These are phyloP conservation scores for Orchesellides sinensis DNA, from an alignment of 2,888 invertebrate genomes.

Conservation along the genomic window DNA sequence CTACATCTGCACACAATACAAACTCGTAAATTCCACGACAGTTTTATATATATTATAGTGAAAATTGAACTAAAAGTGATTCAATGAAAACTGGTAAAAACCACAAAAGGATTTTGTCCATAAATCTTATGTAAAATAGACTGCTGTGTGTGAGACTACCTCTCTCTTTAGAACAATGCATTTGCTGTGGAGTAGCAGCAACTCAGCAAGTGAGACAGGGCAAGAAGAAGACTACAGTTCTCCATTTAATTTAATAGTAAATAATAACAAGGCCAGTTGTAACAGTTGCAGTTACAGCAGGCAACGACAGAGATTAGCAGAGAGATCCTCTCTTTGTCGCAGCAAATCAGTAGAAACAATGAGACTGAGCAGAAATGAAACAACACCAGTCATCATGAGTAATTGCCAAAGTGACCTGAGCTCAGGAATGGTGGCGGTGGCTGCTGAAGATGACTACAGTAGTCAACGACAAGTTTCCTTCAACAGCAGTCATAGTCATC, in stretches of 20 bases:
- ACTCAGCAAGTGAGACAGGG: slow-evolving; percentile 19
- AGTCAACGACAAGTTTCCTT: too few relatives aligned
- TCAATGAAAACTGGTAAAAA: too few relatives aligned
- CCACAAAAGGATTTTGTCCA: too few relatives aligned
- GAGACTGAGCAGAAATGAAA: slow-evolving; percentile 31
- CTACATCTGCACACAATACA: neutral
- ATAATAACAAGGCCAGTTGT: slow-evolving; percentile 18
- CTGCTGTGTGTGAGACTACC: too few relatives aligned
- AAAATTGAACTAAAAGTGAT: too few relatives aligned
- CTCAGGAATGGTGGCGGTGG: neutral
- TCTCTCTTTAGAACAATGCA: too few relatives aligned
- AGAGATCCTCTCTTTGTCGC: neutral
- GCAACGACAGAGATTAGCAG: slow-evolving; percentile 21
- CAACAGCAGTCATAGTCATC: too few relatives aligned
- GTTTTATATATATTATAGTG: too few relatives aligned
- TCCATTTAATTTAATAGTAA: neutral
- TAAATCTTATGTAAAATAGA: too few relatives aligned
- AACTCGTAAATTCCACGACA: neutral
- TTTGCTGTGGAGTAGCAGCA: too few relatives aligned
- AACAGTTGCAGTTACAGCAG: slow-evolving; percentile 46
- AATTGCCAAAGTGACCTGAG: slow-evolving; percentile 63
- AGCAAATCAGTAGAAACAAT: slow-evolving; percentile 33
- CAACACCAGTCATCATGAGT: slow-evolving; percentile 55
- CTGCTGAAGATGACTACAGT: slow-evolving; percentile 23
- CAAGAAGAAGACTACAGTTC: neutral